Conservation (phyloP, 2,797 vertebrate genomes). For the Dallia pectoralis region DNA sequence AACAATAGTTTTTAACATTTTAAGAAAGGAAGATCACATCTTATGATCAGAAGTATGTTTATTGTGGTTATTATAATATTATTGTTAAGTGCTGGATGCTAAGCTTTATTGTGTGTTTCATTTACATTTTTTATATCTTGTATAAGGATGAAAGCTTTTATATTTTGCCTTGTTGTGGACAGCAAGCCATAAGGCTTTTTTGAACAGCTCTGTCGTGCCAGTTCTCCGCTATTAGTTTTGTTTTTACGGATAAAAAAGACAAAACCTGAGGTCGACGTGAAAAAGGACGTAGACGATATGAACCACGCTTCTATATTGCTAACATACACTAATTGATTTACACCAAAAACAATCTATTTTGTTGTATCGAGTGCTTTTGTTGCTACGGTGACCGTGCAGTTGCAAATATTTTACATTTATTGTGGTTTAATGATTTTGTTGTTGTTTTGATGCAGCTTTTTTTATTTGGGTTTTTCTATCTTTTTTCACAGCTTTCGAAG, state of each 20-base stretch:
- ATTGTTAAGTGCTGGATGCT: conserved; percentile 74
- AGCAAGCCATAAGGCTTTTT: conserved; percentile 72
- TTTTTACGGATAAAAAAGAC: conserved; percentile 55
- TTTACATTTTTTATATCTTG: conserved; percentile 74
- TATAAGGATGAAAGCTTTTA: conserved; percentile 71
- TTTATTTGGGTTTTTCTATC: conserved; percentile 49
- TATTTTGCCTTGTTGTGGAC: conserved; percentile 77
- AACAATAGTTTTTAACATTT: conserved; percentile 63
- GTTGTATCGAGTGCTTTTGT: conserved; percentile 77
- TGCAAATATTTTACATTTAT: conserved; percentile 67
- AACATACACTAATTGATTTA: conserved; percentile 77
- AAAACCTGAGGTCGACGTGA: conserved; percentile 59
- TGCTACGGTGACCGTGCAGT: conserved; percentile 68
- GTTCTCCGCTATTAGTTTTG: conserved; percentile 69
- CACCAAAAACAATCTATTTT: conserved; percentile 79
- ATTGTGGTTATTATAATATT: conserved; percentile 71
- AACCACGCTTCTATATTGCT: conserved; percentile 73
- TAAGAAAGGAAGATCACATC: conserved; percentile 60
- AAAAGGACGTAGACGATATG: conserved; percentile 63
- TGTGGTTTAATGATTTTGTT: conserved; percentile 63
- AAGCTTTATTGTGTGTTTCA: conserved; percentile 73
- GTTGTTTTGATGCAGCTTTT: conserved; percentile 54
- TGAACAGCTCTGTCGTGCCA: conserved; percentile 67
- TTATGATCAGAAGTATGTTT: conserved; percentile 68
- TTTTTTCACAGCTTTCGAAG: conserved; percentile 66